Evolutionary conservation across 2,888 invertebrate genomes (phyloP), one percentile per base, ranked within the genome.

Genomic region (Trachelus tabidus): DNA sequence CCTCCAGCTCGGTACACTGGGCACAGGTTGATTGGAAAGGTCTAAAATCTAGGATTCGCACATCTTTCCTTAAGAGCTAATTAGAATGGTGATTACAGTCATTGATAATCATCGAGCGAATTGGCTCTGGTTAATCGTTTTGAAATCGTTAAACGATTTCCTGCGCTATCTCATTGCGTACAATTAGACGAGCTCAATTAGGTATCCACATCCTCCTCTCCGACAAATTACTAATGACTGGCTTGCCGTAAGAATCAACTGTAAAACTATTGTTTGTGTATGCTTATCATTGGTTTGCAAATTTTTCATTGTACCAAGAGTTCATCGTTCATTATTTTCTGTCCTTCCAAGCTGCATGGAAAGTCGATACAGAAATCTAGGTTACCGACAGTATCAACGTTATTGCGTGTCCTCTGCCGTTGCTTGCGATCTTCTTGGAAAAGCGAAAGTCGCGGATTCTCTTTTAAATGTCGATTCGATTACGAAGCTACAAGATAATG

Each of bases 341-440:
- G 23, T 56, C 23, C 23, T 6, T 56, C 2, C 23, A 56, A 56
- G 56, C 2, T 9, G 56, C 6, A 2, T 56, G 9, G 56, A 56
- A 56, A 56, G 23, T 56, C 1, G 56, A 23, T 56, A 56, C 56
- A 56, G 56, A 15, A 23, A 56, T 56, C 77, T 82, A 31, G 75
- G 75, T 34, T 31, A 23, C 56, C 80, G 83, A 82, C 80, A 80
- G 81, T 83, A 76, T 73, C 83, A 78, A 83, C 81, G 82, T 83
- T 81, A 83, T 76, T 78, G 73, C 73, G 74, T 75, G 40, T 77
- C 73, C 34, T 33, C 40, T 76, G 56, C 23, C 23, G 23, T 56
- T 56, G 23, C 56, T 56, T 56, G 56, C 56, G 56, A 56, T 56
- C 56, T 56, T 56, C 56, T 23, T 56, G 15, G 15, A 56, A 56